Conservation (phyloP, 2,797 vertebrate genomes). For the Setipinna tenuifilis region DNA sequence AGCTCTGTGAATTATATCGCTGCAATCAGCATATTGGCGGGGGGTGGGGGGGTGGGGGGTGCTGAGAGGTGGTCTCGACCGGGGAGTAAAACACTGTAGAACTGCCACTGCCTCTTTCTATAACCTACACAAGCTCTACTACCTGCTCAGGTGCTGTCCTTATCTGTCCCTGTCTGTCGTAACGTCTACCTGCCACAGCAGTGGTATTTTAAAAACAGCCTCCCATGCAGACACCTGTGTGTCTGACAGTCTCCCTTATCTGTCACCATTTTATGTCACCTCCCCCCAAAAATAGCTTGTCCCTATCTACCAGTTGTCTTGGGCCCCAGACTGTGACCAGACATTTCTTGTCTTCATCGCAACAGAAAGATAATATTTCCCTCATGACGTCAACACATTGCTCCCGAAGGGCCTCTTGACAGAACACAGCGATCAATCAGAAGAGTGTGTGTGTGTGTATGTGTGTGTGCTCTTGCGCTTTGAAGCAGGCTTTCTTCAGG, state of each 20-base stretch:
- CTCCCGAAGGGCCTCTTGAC: not conserved
- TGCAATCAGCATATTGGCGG: too few relatives aligned
- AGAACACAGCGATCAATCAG: not conserved
- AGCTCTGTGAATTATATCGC: too few relatives aligned
- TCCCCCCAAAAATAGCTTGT: slow-evolving; percentile 5
- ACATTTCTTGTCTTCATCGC: slow-evolving; percentile 1
- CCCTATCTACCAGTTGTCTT: not conserved
- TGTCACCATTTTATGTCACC: not conserved
- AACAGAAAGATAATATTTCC: not conserved
- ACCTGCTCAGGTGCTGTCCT: not conserved
- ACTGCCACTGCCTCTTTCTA: not conserved
- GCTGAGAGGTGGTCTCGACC: too few relatives aligned
- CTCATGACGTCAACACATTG: not conserved
- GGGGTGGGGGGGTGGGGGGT: too few relatives aligned
- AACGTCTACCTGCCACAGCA: not conserved
- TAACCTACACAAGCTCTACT: not conserved
- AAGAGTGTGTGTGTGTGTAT: not conserved
- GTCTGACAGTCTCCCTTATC: not conserved
- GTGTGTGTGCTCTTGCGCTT: not conserved
- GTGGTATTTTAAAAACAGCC: not conserved
- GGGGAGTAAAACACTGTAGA: too few relatives aligned
- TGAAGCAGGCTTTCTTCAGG: not conserved
- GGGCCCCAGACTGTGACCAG: not conserved
- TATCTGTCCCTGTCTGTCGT: not conserved
- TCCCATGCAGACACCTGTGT: not conserved